phyloP scores from a whole-genome alignment of 2,888 invertebrate species.

The Venustoraphidia nigricollis region DNA sequence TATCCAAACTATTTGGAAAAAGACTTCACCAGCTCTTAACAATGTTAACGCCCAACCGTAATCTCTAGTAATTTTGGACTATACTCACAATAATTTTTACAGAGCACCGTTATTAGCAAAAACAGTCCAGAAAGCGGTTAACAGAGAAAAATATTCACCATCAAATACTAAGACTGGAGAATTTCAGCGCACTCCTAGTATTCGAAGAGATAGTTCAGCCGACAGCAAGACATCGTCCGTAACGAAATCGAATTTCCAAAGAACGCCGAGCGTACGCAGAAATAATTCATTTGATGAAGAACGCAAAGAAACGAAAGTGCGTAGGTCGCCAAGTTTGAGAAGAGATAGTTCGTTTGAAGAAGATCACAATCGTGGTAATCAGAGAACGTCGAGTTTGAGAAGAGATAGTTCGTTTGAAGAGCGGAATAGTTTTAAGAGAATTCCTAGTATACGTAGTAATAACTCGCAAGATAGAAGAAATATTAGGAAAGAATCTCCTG shows the following conservation, averaged over 20 bases:
- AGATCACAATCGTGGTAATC: neutral
- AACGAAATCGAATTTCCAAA: neutral
- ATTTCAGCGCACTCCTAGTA: neutral
- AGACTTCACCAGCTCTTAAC: too few species aligned
- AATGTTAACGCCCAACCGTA: too few species aligned
- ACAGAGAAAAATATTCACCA: conserved; percentile 53
- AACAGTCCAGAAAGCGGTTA: conserved; percentile 34
- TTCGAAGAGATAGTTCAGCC: neutral
- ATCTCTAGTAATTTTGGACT: too few species aligned
- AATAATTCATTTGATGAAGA: neutral
- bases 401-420: neutral
- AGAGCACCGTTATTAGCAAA: too few species aligned
- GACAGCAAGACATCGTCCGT: neutral
- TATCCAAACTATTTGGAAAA: too few species aligned
- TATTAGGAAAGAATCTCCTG: too few species aligned
- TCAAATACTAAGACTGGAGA: conserved; percentile 9
- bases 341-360: neutral
- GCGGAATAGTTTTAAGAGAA: neutral
- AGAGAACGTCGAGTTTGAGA: neutral
- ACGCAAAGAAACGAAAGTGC: conserved; percentile 11
- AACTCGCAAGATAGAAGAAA: too few species aligned
- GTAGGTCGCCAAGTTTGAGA: neutral
- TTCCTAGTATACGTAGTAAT: neutral
- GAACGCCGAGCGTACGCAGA: conserved; percentile 2
- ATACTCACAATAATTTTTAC: too few species aligned